Percentiles rank a stretch among this genome's conserved stretches.
These are phyloP conservation scores for Rhipidura dahli DNA, from an alignment of 2,113 vertebrate species.

Conservation along the genomic window DNA sequence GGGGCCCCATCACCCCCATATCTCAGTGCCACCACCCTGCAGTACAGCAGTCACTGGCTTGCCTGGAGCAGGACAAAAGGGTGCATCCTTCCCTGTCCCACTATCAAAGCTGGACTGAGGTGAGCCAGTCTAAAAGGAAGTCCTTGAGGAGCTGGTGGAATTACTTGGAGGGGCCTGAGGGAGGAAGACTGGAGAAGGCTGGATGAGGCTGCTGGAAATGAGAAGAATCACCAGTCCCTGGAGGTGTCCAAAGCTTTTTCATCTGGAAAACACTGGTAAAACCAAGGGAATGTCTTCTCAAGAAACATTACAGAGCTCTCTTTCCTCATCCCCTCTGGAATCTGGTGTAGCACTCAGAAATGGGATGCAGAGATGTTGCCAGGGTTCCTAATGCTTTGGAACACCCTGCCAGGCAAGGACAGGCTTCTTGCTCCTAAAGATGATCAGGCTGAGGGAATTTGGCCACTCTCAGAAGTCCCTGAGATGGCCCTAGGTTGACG, in stretches of 20 bases:
- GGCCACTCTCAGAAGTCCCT: not conserved
- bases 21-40: not conserved
- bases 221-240: not conserved
- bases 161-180: not conserved
- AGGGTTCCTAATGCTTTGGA: not conserved
- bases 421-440: not conserved
- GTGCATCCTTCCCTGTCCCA: not conserved
- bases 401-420: not conserved
- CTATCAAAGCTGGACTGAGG: not conserved
- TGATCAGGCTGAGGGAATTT: accelerated
- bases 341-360: not conserved
- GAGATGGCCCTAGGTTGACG: not conserved
- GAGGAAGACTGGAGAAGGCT: not conserved
- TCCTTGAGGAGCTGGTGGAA: not conserved
- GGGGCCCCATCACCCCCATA: not conserved
- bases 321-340: not conserved
- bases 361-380: not conserved
- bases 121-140: not conserved
- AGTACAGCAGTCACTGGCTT: not conserved
- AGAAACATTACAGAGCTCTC: not conserved
- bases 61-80: not conserved
- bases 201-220: not conserved
- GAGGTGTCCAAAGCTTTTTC: not conserved
- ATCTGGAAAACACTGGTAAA: not conserved
- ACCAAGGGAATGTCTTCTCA: not conserved